Base-by-base conservation (phyloP, 2,113 vertebrate species). In the Muntiacus muntjak region DNA sequence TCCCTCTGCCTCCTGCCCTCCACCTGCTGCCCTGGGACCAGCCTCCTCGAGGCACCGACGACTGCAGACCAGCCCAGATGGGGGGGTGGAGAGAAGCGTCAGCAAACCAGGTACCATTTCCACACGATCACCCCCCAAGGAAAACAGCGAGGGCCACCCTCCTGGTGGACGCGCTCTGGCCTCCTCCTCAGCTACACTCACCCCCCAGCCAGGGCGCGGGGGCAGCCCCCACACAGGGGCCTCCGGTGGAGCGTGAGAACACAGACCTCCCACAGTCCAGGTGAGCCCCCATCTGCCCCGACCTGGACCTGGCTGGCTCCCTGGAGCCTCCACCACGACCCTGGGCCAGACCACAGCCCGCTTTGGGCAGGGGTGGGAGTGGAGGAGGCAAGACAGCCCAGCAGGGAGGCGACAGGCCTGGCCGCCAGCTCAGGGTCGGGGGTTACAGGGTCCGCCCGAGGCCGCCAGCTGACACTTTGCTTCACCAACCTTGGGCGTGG, bases 271-370 rank as follows among this genome's bases (percentile, higher is more conserved):
- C 0, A 3, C 47, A 67, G 36, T 50, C 79, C 47, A 3, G 23
- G n/a, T 1, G 58, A 23, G 78, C 26, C 33, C 47, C 78, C 30
- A 3, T 14, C 76, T 28, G 16, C 78, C 45, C 45, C 57, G 4
- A 11, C 81, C 57, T 23, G 21, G 33, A 47, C 76, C 45, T 40
- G 15, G 45, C 76, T 10, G 30, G 40, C 2, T 60, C 21, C 30
- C 21, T 1, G 33, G 47, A 60, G 43, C 43, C 21, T 2, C 55
- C 14, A 10, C 14, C 11, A 25, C 0, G 1, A 82, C 3, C 25
- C 89, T 64, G 57, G 25, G 4, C 57, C 25, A 30, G 89, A 36
- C 33, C 16, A 23, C 17, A 21, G 8, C 40, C 76, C 16, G 6
- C 17, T 74, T 11, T 58, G 52, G 87, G 40, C 33, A 6, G 23